phyloP scores from a whole-genome alignment of 2,113 vertebrate species.

The Mellivora capensis region DNA sequence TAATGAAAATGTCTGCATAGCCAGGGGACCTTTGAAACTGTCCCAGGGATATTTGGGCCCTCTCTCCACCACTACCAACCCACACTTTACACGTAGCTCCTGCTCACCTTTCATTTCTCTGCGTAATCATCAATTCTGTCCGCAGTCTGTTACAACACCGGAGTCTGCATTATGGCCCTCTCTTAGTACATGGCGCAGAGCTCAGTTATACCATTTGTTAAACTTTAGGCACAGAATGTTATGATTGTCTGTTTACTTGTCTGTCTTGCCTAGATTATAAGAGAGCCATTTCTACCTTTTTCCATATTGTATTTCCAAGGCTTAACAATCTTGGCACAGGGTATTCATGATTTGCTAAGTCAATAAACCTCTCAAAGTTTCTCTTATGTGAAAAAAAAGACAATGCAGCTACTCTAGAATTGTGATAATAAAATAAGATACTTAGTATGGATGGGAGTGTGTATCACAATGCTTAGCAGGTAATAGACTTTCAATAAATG shows the following conservation, averaged over 20 bases:
- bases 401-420: neutral
- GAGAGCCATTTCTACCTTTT: neutral
- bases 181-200: neutral
- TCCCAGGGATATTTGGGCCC: neutral
- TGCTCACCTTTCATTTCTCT: neutral
- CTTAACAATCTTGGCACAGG: neutral
- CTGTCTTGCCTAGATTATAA: neutral
- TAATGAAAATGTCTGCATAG: neutral
- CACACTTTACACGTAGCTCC: neutral
- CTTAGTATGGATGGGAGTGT: neutral
- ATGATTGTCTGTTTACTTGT: neutral
- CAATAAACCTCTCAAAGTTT: neutral
- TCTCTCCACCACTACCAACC: too few species aligned
- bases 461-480: neutral
- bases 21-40: neutral
- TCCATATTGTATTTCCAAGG: neutral
- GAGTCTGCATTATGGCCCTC: neutral
- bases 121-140: neutral
- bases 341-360: neutral
- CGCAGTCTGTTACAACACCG: neutral
- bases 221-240: neutral
- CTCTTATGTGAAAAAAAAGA: neutral
- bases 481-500: neutral
- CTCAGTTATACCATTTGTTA: neutral
- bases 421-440: neutral